A percentile compares a stretch with the other conserved stretches of the same genome.
phyloP scores from a whole-genome alignment of 37 sponge, comb jelly and placozoan genomes.

The Eunapius fragilis region DNA sequence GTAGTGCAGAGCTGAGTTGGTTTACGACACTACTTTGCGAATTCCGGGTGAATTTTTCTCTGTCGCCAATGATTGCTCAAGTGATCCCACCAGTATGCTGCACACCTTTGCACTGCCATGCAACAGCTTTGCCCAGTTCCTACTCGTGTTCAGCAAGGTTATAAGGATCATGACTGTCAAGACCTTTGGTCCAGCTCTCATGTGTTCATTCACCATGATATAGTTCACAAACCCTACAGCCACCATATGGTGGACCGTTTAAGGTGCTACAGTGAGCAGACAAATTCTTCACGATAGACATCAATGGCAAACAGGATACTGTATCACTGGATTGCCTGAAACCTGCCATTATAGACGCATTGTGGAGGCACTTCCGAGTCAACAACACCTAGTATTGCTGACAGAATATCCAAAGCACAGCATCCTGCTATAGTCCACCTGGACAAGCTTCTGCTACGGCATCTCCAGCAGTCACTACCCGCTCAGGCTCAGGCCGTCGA shows the following conservation, averaged over 20 bases:
- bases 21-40: no score
- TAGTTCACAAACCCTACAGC: no score
- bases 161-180: no score
- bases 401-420: background rate
- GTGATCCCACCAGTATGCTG: no score
- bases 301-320: background rate
- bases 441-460: background rate
- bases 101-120: no score
- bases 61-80: no score
- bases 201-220: no score
- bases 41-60: no score
- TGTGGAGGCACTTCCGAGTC: background rate
- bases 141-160: no score
- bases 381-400: background rate
- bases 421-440: background rate
- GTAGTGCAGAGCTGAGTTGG: conserved; percentile 37
- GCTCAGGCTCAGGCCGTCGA: background rate
- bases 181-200: no score
- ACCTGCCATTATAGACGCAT: background rate
- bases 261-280: background rate
- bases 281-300: background rate
- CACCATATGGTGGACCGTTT: no score
- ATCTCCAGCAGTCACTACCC: background rate
- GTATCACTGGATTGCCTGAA: background rate
- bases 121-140: no score